These are phyloP conservation scores for Dasypogon diadema DNA, from an alignment of 2,888 invertebrate species.

Conservation along the genomic window DNA sequence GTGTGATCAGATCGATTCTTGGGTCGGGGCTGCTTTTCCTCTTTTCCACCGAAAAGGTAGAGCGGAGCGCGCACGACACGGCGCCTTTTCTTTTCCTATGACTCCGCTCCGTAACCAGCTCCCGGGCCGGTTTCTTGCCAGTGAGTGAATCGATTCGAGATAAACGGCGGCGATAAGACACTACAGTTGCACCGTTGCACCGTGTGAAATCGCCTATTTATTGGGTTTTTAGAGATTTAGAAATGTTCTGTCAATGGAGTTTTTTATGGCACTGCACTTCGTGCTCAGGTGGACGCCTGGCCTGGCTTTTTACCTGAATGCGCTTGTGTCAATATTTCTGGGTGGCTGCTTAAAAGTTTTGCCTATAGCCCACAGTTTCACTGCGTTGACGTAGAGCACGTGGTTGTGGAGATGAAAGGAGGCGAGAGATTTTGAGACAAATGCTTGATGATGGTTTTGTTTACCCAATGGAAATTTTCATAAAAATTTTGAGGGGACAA, in stretches of 20 bases:
- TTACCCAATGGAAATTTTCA: too few species aligned
- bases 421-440: too few species aligned
- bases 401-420: background rate
- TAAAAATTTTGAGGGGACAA: too few species aligned
- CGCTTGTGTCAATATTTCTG: slow-evolving; percentile 9
- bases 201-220: slow-evolving; percentile 28
- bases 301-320: background rate
- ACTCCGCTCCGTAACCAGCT: background rate
- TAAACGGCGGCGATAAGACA: slow-evolving; percentile 26
- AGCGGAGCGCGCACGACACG: background rate
- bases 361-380: too few species aligned
- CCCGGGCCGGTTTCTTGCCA: background rate
- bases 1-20: slow-evolving; percentile 24
- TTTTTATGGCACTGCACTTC: slow-evolving; percentile 1
- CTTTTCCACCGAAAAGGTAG: background rate
- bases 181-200: background rate
- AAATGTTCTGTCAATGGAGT: slow-evolving; percentile 10
- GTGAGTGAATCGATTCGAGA: slow-evolving; percentile 4
- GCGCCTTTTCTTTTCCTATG: slow-evolving; percentile 13
- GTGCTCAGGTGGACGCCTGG: background rate
- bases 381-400: background rate
- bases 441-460: too few species aligned
- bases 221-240: slow-evolving; percentile 7
- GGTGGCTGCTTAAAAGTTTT: slow-evolving; percentile 11
- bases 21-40: too few species aligned